Conservation (phyloP, 2,113 vertebrate genomes). For the Bucco capensis region DNA sequence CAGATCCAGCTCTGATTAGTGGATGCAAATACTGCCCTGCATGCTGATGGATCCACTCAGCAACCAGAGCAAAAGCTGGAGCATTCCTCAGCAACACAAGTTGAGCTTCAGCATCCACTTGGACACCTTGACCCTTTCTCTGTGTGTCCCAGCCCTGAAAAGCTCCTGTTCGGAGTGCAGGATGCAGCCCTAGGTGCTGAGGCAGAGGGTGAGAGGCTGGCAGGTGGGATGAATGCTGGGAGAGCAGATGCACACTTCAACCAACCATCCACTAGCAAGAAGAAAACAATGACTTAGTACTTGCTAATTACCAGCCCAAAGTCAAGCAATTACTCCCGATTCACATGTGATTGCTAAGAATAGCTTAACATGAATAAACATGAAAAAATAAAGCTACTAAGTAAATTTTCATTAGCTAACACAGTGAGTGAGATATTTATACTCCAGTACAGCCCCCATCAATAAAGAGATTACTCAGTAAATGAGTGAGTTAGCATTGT, state of each 20-base stretch:
- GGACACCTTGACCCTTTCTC: background rate
- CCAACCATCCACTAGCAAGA: background rate
- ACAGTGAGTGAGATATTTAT: conserved; percentile 69
- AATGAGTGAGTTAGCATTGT: conserved; percentile 75
- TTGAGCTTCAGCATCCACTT: accelerated
- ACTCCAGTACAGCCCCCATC: conserved; percentile 60
- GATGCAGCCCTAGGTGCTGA: background rate
- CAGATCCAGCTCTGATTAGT: conserved; percentile 39
- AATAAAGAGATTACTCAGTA: conserved; percentile 69
- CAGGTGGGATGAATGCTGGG: background rate
- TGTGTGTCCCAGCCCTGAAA: background rate
- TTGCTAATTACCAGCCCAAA: conserved; percentile 56
- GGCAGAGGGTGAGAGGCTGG: background rate
- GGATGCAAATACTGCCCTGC: conserved; percentile 26
- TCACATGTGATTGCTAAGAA: conserved; percentile 62
- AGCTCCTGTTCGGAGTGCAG: background rate
- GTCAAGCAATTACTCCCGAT: conserved; percentile 65
- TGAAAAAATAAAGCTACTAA: conserved; percentile 1
- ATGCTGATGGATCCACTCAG: background rate
- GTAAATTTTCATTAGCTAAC: conserved; percentile 72
- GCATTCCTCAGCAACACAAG: no score
- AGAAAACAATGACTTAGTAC: conserved; percentile 50
- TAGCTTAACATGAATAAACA: conserved; percentile 71
- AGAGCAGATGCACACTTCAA: conserved; percentile 15
- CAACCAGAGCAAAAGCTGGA: background rate